phyloP scores from a whole-genome alignment of 2,113 vertebrate genomes.

The Neopipo cinnamomea region DNA sequence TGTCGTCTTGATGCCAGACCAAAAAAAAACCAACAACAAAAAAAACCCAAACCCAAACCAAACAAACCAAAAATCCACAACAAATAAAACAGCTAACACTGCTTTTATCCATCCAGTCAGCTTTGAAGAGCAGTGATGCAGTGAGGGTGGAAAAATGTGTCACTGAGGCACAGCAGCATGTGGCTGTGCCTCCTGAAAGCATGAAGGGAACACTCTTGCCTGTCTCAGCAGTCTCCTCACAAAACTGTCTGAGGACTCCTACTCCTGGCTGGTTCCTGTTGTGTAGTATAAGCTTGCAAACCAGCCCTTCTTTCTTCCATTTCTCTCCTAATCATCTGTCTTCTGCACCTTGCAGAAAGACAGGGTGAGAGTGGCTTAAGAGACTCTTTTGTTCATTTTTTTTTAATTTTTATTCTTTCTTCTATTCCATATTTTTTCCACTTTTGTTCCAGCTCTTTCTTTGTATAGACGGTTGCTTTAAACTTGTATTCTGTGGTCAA shows the following conservation, averaged over 20 bases:
- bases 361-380: not conserved
- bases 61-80: no score
- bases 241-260: not conserved
- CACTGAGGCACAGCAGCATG: accelerated
- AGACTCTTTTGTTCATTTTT: not conserved
- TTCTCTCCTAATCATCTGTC: not conserved
- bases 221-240: not conserved
- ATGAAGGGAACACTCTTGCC: not conserved
- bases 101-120: not conserved
- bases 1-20: not conserved
- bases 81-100: not conserved
- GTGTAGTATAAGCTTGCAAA: not conserved
- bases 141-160: not conserved
- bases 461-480: not conserved
- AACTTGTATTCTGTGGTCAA: not conserved
- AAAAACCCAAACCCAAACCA: no score
- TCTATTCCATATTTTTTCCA: not conserved
- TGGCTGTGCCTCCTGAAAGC: accelerated
- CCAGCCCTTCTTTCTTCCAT: not conserved
- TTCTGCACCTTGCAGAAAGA: not conserved
- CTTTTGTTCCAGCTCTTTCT: not conserved
- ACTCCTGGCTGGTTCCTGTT: not conserved
- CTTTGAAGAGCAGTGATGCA: not conserved
- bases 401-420: not conserved
- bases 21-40: not conserved